Evolutionary conservation across 2,797 vertebrate species (phyloP).

Genomic region (Halcyon badia): DNA sequence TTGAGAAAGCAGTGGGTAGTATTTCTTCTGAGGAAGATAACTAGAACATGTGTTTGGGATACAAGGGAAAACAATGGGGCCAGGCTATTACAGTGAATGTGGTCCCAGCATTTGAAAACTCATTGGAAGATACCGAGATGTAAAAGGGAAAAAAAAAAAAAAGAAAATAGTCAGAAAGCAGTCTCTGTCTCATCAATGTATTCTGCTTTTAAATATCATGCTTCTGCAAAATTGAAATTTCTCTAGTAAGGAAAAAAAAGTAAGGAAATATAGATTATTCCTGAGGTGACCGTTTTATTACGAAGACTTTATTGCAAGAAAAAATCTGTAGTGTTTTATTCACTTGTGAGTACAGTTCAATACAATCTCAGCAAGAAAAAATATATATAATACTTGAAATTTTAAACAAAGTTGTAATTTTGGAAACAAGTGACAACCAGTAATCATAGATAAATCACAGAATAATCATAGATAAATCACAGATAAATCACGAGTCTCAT

Average conservation of each 20-base stretch:
- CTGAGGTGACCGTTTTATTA: background rate
- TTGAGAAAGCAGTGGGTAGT: background rate
- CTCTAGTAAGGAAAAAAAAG: background rate
- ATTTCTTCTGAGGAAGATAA: background rate
- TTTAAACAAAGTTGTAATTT: background rate
- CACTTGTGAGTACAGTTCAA: background rate
- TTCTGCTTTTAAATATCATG: background rate
- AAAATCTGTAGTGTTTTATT: background rate
- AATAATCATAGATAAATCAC: background rate
- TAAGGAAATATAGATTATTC: background rate
- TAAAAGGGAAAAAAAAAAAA: background rate
- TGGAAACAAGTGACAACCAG: background rate
- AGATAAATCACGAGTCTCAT: background rate
- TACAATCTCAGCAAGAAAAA: background rate
- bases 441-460: background rate
- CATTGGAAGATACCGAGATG: background rate
- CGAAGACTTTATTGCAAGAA: background rate
- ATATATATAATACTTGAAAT: background rate
- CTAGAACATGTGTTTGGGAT: background rate
- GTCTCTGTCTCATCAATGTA: accelerated
- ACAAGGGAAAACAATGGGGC: background rate
- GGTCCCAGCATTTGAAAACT: background rate
- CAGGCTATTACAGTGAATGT: background rate
- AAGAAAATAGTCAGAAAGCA: background rate
- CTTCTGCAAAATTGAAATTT: background rate